Percentiles rank a stretch among this genome's conserved stretches.
phyloP scores from a whole-genome alignment of 2,888 invertebrate genomes.

The Azorinus chamasolen region DNA sequence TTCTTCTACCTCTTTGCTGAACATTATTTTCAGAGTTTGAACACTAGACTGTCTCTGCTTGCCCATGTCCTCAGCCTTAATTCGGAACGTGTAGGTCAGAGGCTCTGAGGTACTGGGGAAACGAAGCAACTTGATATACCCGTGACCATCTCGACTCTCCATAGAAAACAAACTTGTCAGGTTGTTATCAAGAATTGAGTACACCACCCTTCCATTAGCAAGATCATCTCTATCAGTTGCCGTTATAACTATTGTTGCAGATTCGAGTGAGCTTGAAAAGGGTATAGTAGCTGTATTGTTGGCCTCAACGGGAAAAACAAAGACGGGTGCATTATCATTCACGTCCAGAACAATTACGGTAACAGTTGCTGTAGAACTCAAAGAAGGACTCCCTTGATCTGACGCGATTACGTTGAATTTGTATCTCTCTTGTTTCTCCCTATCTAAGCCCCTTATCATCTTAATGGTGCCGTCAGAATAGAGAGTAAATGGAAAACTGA shows the following conservation, averaged over 20 bases:
- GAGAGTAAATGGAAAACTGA: conserved; percentile 67
- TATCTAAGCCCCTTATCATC: conserved; percentile 68
- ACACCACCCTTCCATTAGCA: conserved; percentile 61
- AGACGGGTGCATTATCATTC: conserved; percentile 76
- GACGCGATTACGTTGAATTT: conserved; percentile 69
- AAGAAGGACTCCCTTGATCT: conserved; percentile 67
- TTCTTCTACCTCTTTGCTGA: conserved; percentile 29
- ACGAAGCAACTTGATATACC: conserved; percentile 40
- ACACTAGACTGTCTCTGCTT: conserved; percentile 14
- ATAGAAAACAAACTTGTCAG: conserved; percentile 48
- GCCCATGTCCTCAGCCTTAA: conserved; percentile 51
- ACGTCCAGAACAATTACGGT: conserved; percentile 69
- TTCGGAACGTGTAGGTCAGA: conserved; percentile 26
- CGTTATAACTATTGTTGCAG: conserved; percentile 60
- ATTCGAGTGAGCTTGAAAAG: conserved; percentile 62
- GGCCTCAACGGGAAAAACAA: conserved; percentile 68
- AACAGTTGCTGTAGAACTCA: conserved; percentile 70
- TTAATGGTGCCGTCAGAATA: conserved; percentile 69
- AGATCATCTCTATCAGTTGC: conserved; percentile 69
- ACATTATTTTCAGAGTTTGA: conserved; percentile 37
- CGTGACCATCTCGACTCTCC: conserved; percentile 47
- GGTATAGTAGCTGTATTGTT: conserved; percentile 71
- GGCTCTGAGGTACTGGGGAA: conserved; percentile 38
- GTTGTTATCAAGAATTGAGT: conserved; percentile 49
- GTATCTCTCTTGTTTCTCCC: conserved; percentile 65